Conservation (phyloP, 92 coral and sea anemone genomes). For the Siderastrea radians region DNA sequence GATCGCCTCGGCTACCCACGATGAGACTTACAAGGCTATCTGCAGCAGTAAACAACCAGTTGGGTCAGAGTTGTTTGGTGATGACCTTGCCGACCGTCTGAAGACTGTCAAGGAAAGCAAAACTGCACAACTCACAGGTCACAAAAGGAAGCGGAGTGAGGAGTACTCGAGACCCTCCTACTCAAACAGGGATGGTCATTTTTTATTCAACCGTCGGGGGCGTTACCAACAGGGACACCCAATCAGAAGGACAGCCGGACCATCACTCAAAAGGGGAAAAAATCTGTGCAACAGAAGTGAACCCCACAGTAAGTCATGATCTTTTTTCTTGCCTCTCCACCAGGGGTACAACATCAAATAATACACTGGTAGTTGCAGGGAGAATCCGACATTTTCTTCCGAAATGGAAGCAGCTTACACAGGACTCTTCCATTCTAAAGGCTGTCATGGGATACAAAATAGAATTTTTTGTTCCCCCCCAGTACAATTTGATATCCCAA, state of each 20-base stretch:
- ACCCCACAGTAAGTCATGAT: not conserved
- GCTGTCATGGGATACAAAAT: constrained; percentile 51
- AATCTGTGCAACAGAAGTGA: not conserved
- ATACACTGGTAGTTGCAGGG: constrained; percentile 17
- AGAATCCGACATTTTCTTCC: constrained; percentile 16
- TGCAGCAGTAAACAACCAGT: constrained; percentile 33
- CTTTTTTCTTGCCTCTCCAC: no score
- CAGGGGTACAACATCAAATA: constrained; percentile 12
- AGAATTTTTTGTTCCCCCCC: constrained; percentile 25
- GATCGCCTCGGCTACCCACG: constrained; percentile 51
- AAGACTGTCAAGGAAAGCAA: not conserved
- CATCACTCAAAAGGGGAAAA: not conserved
- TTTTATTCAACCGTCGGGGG: not conserved
- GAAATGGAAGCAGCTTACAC: constrained; percentile 35
- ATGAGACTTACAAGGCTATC: constrained; percentile 45
- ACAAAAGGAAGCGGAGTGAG: not conserved
- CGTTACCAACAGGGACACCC: not conserved
- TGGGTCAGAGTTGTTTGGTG: constrained; percentile 57
- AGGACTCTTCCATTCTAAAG: constrained; percentile 22
- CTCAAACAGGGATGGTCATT: not conserved
- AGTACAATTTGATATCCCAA: constrained; percentile 37
- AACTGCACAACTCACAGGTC: not conserved
- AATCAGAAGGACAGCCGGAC: not conserved
- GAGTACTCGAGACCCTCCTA: not conserved
- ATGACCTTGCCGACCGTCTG: constrained; percentile 48